Base-by-base conservation (phyloP, 2,888 invertebrate genomes). In the Mongoloraphidia duomilia region DNA sequence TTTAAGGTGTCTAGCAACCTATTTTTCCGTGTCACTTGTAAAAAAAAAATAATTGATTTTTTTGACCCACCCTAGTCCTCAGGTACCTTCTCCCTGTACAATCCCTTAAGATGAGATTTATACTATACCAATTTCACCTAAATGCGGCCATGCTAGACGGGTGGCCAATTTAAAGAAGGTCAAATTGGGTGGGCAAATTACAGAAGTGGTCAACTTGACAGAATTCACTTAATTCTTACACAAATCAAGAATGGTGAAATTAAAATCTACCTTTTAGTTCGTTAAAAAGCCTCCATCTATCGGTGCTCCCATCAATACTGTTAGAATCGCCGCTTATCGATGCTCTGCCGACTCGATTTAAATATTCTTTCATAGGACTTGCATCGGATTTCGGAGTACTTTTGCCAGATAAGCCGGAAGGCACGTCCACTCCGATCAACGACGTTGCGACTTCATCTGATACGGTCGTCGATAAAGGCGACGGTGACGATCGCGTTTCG, bases 281-380 rank as follows among this genome's bases (percentile, higher is more conserved):
- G 53, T 79, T 76, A 54, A 84, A 77, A 60, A 83, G 74, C 59
- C 79, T 78, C 84, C 84, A 84, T 8, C 80, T 77, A 65, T 82
- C 83, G 13, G 56, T 49, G 36, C 53, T 34, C 40, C 54, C 57
- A 39, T 48, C 50, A 46, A 55, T 58, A 12, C 59, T 52, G 13
- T 56, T 56, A 9, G 73, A 71, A 57, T 83, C 82, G 12, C 77
- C 66, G 52, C 77, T 77, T 1, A 70, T 68, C n/a, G 76, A 80
- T 49, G 79, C 69, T 61, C 79, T 82, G 2, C 76, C 75, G 9
- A 79, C 67, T 35, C 76, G 67, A 54, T 74, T 75, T 48, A 77
- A 65, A 58, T 74, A 75, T 46, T 74, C 73, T 54, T 77, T 76
- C 66, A 77, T 69, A 3, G 78, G 77, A 56, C 66, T 67, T 47